phyloP scores from a whole-genome alignment of 1,140 invertebrate species.

The Cecropterus lyciades region DNA sequence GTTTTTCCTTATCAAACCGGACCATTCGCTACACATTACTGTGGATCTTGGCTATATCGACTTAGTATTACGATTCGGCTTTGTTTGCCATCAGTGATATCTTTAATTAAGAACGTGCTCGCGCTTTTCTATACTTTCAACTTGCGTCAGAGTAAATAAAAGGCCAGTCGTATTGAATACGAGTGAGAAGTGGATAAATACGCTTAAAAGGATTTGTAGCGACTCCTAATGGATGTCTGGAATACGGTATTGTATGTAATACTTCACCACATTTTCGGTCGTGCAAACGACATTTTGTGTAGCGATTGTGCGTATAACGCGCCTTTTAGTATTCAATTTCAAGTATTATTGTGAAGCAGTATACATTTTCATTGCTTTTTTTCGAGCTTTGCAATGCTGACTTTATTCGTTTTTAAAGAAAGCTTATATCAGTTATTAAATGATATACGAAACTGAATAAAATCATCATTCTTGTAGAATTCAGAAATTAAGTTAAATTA shows the following conservation, averaged over 20 bases:
- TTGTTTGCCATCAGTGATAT: conserved; percentile 24
- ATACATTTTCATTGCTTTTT: too few relatives aligned
- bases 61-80: conserved; percentile 48
- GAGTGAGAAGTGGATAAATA: conserved; percentile 13
- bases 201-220: conserved; percentile 25
- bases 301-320: not conserved
- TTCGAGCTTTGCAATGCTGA: too few relatives aligned
- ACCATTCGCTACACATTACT: conserved; percentile 74
- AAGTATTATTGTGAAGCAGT: too few relatives aligned
- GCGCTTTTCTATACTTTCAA: conserved; percentile 8
- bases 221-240: conserved; percentile 20
- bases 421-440: too few relatives aligned
- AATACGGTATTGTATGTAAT: conserved; percentile 13
- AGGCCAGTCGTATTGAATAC: conserved; percentile 6
- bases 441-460: too few relatives aligned
- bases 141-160: conserved; percentile 16
- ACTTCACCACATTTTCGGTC: conserved; percentile 3
- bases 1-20: conserved; percentile 76
- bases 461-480: too few relatives aligned
- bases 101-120: conserved; percentile 30
- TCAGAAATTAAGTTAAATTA: too few relatives aligned
- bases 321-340: too few relatives aligned
- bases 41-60: conserved; percentile 57
- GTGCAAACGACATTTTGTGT: conserved; percentile 8
- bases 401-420: too few relatives aligned